Conservation (phyloP, 2,888 invertebrate species). For the Stegophylla sp. region DNA sequence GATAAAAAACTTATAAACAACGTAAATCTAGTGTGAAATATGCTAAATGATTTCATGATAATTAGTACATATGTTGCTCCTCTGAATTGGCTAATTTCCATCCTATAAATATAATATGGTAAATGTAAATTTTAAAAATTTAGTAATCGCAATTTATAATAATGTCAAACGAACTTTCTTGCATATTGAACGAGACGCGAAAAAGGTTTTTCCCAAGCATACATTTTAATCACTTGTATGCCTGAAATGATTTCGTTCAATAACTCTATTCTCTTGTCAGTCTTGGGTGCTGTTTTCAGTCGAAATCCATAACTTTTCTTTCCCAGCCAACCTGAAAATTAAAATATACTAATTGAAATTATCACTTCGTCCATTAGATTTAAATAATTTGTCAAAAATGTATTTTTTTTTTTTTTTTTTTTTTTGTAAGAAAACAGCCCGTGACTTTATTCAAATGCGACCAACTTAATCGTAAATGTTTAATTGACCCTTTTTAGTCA, state of each 20-base stretch:
- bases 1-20: constrained; percentile 77
- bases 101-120: constrained; percentile 68
- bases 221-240: constrained; percentile 90
- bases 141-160: too few relatives aligned
- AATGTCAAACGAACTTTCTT: constrained; percentile 71
- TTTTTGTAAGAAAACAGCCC: too few relatives aligned
- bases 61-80: constrained; percentile 75
- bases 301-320: constrained; percentile 78
- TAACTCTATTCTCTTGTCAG: constrained; percentile 86
- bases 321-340: constrained; percentile 72
- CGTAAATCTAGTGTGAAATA: constrained; percentile 82
- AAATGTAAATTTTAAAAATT: too few relatives aligned
- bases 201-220: constrained; percentile 87
- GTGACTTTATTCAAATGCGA: too few relatives aligned
- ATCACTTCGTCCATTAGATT: neutral
- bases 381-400: too few relatives aligned
- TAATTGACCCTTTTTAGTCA: too few relatives aligned
- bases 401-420: too few relatives aligned
- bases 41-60: constrained; percentile 75
- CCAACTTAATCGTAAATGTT: too few relatives aligned
- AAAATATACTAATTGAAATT: neutral
- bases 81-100: constrained; percentile 75
- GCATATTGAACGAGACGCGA: constrained; percentile 75
- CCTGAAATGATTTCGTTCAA: constrained; percentile 90
- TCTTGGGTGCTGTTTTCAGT: constrained; percentile 81